Percentiles rank a stretch among this genome's conserved stretches.
Conservation (phyloP, 2,113 vertebrate genomes). For the Panurus biarmicus region DNA sequence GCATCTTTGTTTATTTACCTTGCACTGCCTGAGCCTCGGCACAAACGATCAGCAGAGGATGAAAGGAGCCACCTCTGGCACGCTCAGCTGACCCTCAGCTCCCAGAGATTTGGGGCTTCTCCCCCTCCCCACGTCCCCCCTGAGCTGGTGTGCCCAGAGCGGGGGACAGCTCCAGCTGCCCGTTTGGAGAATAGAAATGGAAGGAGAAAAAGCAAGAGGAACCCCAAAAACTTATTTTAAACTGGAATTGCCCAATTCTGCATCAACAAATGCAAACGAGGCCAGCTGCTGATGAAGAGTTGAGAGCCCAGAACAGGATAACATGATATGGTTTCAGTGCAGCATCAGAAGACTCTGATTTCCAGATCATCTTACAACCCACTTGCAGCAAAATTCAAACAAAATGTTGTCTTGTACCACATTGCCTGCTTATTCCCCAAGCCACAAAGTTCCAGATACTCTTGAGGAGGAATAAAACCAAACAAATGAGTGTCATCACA, state of each 20-base stretch:
- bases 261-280: background rate
- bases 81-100: rapidly evolving
- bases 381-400: background rate
- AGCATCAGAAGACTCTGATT: background rate
- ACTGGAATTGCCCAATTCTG: background rate
- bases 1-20: slow-evolving; percentile 40
- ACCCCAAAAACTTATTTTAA: background rate
- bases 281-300: background rate
- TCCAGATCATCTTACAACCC: background rate
- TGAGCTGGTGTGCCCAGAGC: background rate
- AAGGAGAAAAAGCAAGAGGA: background rate
- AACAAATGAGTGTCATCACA: background rate
- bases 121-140: background rate
- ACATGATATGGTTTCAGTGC: background rate
- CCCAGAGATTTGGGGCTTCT: background rate
- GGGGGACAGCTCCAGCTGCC: background rate
- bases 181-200: background rate
- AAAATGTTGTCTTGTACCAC: background rate
- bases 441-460: background rate
- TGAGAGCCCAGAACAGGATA: background rate
- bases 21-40: background rate
- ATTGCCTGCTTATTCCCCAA: background rate
- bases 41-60: background rate
- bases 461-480: background rate
- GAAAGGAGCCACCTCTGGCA: background rate